A percentile compares a stretch with the other conserved stretches of the same genome.
phyloP scores from a whole-genome alignment of 2,113 vertebrate species.

The Trematomus loennbergii region DNA sequence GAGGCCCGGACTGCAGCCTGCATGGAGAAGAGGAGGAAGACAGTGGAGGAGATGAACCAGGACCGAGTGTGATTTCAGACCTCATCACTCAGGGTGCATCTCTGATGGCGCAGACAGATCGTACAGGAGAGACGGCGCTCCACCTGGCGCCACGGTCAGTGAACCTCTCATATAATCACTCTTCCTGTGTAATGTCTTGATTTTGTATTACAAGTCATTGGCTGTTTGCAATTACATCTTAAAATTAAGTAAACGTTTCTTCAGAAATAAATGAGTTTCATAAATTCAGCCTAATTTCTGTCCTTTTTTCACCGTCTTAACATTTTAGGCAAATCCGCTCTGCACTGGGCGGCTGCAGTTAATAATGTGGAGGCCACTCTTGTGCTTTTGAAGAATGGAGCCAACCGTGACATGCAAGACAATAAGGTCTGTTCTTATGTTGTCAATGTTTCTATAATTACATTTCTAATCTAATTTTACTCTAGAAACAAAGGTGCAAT shows the following conservation, averaged over 20 bases:
- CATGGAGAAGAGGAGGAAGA: slow-evolving; percentile 88
- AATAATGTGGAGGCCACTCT: slow-evolving; percentile 96
- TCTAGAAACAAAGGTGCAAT: no score
- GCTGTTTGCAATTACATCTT: no score
- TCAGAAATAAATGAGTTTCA: no score
- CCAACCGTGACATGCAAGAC: slow-evolving; percentile 98
- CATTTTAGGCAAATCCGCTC: slow-evolving; percentile 93
- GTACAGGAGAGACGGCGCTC: no score
- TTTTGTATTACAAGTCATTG: neutral
- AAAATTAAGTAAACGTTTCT: no score
- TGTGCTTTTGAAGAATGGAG: slow-evolving; percentile 94
- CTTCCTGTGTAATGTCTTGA: neutral
- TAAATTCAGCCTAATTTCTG: no score
- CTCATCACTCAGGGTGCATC: no score
- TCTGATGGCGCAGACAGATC: no score
- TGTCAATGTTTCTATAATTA: neutral
- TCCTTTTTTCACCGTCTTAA: slow-evolving; percentile 1
- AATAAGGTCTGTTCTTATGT: slow-evolving; percentile 88
- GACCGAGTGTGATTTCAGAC: no score
- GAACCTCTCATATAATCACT: neutral
- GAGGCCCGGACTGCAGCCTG: slow-evolving; percentile 83
- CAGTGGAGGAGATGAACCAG: no score
- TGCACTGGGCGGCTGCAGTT: slow-evolving; percentile 97
- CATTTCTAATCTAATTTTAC: neutral
- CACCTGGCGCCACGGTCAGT: slow-evolving; percentile 92